phyloP scores from a whole-genome alignment of 2,888 invertebrate genomes.

The Volucella zonaria region DNA sequence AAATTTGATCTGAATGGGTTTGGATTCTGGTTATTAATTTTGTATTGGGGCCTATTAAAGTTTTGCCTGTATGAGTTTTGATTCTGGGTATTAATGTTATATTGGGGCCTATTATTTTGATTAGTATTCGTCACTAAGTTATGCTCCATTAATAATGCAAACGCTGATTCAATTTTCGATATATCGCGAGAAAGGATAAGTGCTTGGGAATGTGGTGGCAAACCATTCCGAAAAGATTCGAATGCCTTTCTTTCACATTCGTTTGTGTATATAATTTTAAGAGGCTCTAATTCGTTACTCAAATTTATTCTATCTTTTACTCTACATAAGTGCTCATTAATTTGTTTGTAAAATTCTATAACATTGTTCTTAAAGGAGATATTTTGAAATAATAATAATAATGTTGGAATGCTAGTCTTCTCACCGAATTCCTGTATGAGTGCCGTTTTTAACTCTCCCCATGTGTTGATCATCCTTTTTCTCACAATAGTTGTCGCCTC shows the following conservation, averaged over 20 bases:
- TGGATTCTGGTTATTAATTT: too few species aligned
- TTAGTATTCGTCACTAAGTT: too few species aligned
- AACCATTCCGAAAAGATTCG: conserved; percentile 3
- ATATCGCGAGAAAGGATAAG: conserved; percentile 17
- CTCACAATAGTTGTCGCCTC: conserved; percentile 3
- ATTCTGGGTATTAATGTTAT: too few species aligned
- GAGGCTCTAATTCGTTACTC: neutral
- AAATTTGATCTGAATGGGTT: too few species aligned
- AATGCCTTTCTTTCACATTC: neutral
- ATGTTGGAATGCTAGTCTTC: neutral
- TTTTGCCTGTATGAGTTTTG: too few species aligned
- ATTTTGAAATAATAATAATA: conserved; percentile 23
- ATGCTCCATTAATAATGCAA: conserved; percentile 1
- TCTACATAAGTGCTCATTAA: conserved; percentile 26
- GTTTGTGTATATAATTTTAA: conserved; percentile 22
- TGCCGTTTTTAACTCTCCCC: conserved; percentile 16
- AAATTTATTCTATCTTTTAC: conserved; percentile 5
- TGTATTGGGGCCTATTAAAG: too few species aligned
- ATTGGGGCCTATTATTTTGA: neutral
- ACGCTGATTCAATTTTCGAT: conserved; percentile 7
- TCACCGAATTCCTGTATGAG: conserved; percentile 52
- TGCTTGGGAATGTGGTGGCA: conserved; percentile 9
- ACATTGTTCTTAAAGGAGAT: conserved; percentile 43
- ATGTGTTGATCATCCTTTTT: conserved; percentile 14
- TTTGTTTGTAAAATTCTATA: conserved; percentile 32